Base-by-base conservation (phyloP, 2,797 vertebrate species). In the Enteromius thamalakanensis region DNA sequence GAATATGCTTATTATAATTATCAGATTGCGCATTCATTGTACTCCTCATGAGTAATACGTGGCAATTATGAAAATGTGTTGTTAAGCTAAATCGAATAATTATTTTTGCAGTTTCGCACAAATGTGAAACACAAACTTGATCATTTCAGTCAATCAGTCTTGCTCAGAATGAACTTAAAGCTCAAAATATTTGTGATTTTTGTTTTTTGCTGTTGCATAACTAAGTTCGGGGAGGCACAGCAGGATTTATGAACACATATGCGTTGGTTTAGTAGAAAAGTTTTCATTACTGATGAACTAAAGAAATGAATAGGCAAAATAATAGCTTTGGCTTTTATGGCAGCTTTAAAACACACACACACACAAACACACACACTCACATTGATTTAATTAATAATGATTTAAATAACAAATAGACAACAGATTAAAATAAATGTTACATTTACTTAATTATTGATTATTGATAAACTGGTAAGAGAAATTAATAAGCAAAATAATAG, bases 1-100 rank as follows among this genome's bases (percentile, higher is more conserved):
- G 76, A 65, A 82, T 72, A 51, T 87, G 60, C 87, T 85, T 42
- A 83, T 80, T 86, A 60, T 86, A 76, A 88, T 89, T 75, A 88
- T 90, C 69, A 87, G 84, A 88, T 90, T 84, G 85, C 68, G 85
- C 70, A 71, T 71, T 80, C 72, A 89, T 90, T 76, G 84, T 76
- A 84, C 53, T 81, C 67, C 37, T 21, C 21, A 7, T 37, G 80
- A 70, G 53, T 74, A 85, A 87, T 89, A 86, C 83, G 79, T 32
- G 79, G 49, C 85, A 87, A 90, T 91, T 80, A 80, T 84, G 49
- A 79, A 80, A 84, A 79, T 67, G 76, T 84, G 51, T 7, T 47
- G 60, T 68, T 80, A 74, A 75, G 72, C 55, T 49, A 4, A 68
- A 60, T 79, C 51, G n/a, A 77, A 83, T 67, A 80, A 64, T 69